Evolutionary conservation across 2,113 vertebrate species (phyloP), one percentile per base, ranked within the genome.

Genomic region (Pseudorasbora parva): DNA sequence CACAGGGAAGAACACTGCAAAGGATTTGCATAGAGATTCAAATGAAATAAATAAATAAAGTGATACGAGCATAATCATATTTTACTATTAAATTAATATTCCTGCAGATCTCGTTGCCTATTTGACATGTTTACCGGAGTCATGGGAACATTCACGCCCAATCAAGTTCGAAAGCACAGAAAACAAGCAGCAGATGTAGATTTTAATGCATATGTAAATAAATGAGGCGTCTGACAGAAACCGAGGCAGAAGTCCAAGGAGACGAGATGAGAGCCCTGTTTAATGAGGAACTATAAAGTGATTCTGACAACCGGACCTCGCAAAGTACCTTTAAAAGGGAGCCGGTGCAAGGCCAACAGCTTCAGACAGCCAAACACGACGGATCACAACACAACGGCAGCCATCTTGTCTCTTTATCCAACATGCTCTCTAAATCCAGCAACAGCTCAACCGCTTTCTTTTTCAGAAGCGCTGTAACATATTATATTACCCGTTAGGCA

Each of bases 231-330:
- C 14, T 76, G 78, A 80, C 78, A 51, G 60, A 60, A 12, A 49
- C 15, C 10, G 23, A 17, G 15, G 76, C 57, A 57, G 30, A 60
- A 60, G 56, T 43, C 75, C 25, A 54, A 56, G 21, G 23, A 64
- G 56, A 60, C 57, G n/a, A 59, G 37, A 23, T 51, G 68, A 33
- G 21, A 77, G 45, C 72, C 72, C 72, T 25, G 9, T 62, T 76
- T 71, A 84, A 82, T 81, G 82, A 87, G 82, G 74, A 68, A 74
- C 45, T 66, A 80, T 56, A 69, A 84, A 81, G 83, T 19, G 56
- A 66, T 62, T 66, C 78, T 66, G 59, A 66, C 78, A 30, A 47
- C 43, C 23, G 19, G 60, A 59, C 59, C 68, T 30, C 9, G 27
- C 49, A 5, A 33, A 82, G 25, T 41, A 85, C 56, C 62, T 33